Percentiles rank a stretch among this genome's conserved stretches.
These are phyloP conservation scores for Microcebus jonahi DNA, from an alignment of 2,113 vertebrate species.

Conservation along the genomic window DNA sequence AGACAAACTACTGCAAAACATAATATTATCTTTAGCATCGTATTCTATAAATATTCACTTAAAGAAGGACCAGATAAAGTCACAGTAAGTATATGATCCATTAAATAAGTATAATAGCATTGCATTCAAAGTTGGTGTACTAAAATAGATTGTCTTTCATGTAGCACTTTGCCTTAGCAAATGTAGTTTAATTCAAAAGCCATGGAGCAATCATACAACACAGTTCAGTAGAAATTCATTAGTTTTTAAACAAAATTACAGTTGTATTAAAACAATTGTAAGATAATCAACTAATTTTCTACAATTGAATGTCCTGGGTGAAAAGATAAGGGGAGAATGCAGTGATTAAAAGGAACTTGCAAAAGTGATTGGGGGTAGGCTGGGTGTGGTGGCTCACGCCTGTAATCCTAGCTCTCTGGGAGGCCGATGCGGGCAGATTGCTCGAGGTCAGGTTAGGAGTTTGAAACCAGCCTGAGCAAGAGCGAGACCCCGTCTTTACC, in stretches of 20 bases:
- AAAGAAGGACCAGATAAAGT: background rate
- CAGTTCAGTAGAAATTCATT: background rate
- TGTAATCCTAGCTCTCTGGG: no score
- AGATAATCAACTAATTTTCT: background rate
- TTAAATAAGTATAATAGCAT: background rate
- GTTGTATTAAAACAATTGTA: no score
- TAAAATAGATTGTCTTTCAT: background rate
- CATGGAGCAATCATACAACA: background rate
- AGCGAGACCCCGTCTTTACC: no score
- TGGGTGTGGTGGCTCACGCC: no score
- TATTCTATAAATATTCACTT: background rate
- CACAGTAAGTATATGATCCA: background rate
- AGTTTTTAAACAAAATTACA: conserved; percentile 4
- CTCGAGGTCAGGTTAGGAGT: no score
- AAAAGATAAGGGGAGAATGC: background rate
- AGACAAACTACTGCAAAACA: background rate
- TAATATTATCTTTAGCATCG: background rate
- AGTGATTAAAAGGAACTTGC: background rate
- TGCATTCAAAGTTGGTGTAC: background rate
- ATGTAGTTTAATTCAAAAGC: conserved; percentile 27
- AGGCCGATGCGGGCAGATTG: no score
- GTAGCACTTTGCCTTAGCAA: background rate
- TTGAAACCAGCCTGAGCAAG: no score
- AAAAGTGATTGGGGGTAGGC: background rate
- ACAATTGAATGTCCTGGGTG: background rate